Evolutionary conservation across 2,797 vertebrate species (phyloP).

Genomic region (Macrochelys suwanniensis): DNA sequence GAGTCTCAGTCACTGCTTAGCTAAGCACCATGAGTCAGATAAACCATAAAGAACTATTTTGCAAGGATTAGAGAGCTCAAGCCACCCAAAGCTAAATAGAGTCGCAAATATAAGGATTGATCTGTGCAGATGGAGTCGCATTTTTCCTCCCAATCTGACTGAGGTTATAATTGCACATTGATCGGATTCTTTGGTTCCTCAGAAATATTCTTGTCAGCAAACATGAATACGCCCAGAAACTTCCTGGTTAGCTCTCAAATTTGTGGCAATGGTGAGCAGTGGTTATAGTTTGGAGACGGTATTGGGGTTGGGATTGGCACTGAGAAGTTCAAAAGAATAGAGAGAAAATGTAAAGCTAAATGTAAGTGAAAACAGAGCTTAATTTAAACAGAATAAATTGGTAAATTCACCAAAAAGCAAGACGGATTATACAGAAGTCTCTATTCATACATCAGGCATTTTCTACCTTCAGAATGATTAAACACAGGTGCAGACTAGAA

Average conservation of each 20-base stretch:
- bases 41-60: not conserved
- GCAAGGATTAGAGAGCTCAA: not conserved
- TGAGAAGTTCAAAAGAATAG: not conserved
- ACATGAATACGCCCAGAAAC: not conserved
- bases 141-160: not conserved
- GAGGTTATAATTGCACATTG: not conserved
- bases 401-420: not conserved
- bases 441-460: not conserved
- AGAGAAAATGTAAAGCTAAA: not conserved
- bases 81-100: not conserved
- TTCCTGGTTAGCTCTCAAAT: not conserved
- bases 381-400: not conserved
- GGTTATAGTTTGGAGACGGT: not conserved
- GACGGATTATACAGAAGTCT: not conserved
- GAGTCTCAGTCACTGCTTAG: not conserved
- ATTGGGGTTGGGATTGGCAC: not conserved
- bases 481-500: not conserved
- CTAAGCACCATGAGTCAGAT: not conserved
- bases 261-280: not conserved
- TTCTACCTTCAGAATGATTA: not conserved
- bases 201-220: not conserved
- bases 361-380: not conserved
- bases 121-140: not conserved
- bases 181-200: not conserved
- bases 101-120: not conserved